Evolutionary conservation across 1,140 invertebrate genomes (phyloP).

Genomic region (Branchinecta lynchi): DNA sequence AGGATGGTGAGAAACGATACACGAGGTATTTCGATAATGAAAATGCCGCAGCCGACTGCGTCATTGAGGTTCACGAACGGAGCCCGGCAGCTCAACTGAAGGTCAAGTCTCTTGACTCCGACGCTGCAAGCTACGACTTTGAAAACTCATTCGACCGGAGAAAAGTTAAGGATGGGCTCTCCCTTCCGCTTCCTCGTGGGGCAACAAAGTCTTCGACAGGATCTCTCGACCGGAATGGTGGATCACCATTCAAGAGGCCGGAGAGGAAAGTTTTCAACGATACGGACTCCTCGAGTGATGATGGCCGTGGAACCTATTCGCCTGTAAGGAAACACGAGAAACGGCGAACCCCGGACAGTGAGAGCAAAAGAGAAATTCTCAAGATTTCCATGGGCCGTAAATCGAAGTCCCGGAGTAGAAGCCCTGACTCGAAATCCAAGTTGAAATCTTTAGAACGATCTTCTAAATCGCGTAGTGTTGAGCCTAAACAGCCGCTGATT

Average conservation of each 20-base stretch:
- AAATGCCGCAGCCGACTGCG: neutral
- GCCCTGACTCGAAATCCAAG: neutral
- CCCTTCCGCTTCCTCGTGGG: neutral
- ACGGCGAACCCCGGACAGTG: slow-evolving; percentile 16
- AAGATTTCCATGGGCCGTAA: slow-evolving; percentile 17
- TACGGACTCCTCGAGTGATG: neutral
- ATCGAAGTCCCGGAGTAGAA: slow-evolving; percentile 12
- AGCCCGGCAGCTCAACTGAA: neutral
- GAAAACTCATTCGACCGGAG: neutral
- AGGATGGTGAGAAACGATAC: neutral
- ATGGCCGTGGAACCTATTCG: neutral
- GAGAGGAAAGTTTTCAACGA: neutral
- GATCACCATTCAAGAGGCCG: too few relatives aligned
- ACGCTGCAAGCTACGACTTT: neutral
- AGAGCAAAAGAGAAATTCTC: slow-evolving; percentile 17
- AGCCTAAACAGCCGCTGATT: too few relatives aligned
- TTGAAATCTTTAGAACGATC: slow-evolving; percentile 27
- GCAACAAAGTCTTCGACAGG: too few relatives aligned
- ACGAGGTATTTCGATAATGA: neutral
- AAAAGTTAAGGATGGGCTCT: neutral
- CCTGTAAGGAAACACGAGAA: neutral
- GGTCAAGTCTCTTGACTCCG: neutral
- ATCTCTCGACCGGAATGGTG: too few relatives aligned
- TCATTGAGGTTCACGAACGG: neutral
- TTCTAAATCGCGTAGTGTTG: slow-evolving; percentile 15